Percentiles rank a stretch among this genome's conserved stretches.
Evolutionary conservation across 2,888 invertebrate species (phyloP).

Genomic region (Archips xylosteana): DNA sequence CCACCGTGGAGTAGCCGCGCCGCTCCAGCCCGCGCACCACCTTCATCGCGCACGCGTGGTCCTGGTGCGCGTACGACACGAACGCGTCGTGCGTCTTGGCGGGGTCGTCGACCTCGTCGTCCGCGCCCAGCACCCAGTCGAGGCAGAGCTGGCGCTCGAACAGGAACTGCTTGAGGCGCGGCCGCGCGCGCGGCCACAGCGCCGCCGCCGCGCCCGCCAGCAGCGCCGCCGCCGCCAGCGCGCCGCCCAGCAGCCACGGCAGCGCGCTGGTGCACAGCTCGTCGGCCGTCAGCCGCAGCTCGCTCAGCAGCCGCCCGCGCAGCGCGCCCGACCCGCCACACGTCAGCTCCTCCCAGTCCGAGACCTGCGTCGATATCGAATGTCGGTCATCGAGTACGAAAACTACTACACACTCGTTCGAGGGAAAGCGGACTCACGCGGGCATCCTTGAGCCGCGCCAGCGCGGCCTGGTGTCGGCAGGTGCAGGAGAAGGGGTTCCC

Average conservation of each 20-base stretch:
- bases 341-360: constrained; percentile 7
- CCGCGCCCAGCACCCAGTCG: constrained; percentile 25
- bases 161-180: constrained; percentile 28
- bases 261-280: background rate
- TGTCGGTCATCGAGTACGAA: too few species aligned
- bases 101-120: constrained; percentile 25
- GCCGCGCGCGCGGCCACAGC: background rate
- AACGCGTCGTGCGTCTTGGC: constrained; percentile 88
- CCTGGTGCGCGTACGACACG: constrained; percentile 90
- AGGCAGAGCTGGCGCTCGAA: constrained; percentile 27
- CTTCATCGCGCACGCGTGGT: constrained; percentile 66
- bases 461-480: constrained; percentile 16
- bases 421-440: background rate
- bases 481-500: constrained; percentile 27
- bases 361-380: constrained; percentile 5
- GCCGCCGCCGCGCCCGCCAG: constrained; percentile 13
- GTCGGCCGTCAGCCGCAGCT: background rate
- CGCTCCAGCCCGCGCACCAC: constrained; percentile 54
- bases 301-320: constrained; percentile 9
- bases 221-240: constrained; percentile 10
- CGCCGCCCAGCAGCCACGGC: constrained; percentile 23
- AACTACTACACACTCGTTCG: too few species aligned
- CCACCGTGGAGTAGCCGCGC: constrained; percentile 29
- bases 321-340: constrained; percentile 12
- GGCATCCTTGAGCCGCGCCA: constrained; percentile 1